Conservation (phyloP, 2,113 vertebrate species). For the Cynopterus brachyotis region DNA sequence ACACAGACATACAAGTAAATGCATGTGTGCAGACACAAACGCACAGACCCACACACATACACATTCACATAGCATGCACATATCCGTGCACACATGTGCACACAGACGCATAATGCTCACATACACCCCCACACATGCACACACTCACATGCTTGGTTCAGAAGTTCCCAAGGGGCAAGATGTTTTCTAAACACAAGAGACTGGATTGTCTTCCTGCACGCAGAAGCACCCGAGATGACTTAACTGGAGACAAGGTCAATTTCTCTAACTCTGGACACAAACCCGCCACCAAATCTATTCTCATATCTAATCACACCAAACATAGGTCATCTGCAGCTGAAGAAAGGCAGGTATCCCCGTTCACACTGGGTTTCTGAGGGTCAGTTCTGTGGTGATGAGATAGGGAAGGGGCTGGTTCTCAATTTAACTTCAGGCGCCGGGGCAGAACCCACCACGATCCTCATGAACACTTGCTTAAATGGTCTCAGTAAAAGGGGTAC, state of each 20-base stretch:
- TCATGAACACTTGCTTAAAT: not conserved
- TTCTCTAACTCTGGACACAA: not conserved
- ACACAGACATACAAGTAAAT: not conserved
- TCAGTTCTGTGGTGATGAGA: not conserved
- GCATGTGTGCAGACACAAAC: not conserved
- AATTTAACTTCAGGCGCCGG: not conserved
- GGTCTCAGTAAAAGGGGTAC: not conserved
- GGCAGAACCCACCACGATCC: not conserved
- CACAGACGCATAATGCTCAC: not conserved
- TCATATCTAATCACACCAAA: not conserved
- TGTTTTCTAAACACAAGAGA: not conserved
- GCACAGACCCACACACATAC: not conserved
- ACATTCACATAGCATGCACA: not conserved
- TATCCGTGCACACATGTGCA: not conserved
- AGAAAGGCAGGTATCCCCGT: not conserved
- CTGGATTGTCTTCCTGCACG: not conserved
- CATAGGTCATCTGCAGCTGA: not conserved
- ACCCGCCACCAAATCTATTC: not conserved
- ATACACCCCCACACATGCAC: not conserved
- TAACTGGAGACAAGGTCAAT: not conserved
- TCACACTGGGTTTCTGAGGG: not conserved
- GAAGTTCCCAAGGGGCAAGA: not conserved
- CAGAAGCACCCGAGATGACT: not conserved
- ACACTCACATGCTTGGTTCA: not conserved
- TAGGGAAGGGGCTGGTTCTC: not conserved